Evolutionary conservation across 2,113 vertebrate genomes (phyloP).

Genomic region (rabbit (Oryctolagus cuniculus)): mOryCun1.1 NC_091453.1:103500001-103500500

Average conservation of each 20-base stretch:
- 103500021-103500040: not conserved
- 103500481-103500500: constrained; percentile 67
- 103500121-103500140: constrained; percentile 54
- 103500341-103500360: constrained; percentile 58
- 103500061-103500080: constrained; percentile 39
- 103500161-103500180: constrained; percentile 62
- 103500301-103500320: constrained; percentile 75
- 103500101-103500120: constrained; percentile 52
- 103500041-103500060: constrained; percentile 3
- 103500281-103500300: constrained; percentile 38
- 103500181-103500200: constrained; percentile 58
- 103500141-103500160: constrained; percentile 61
- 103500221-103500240: constrained; percentile 45
- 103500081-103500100: constrained; percentile 54
- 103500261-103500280: constrained; percentile 60
- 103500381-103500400: constrained; percentile 69
- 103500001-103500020: constrained; percentile 37
- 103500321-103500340: constrained; percentile 69
- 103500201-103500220: not conserved
- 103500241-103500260: constrained; percentile 47
- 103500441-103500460: constrained; percentile 65
- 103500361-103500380: constrained; percentile 71
- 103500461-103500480: constrained; percentile 78
- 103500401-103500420: constrained; percentile 63
- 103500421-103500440: constrained; percentile 52